Evolutionary conservation across 92 coral and sea anemone species (phyloP).

Genomic region (Heteractis magnifica): DNA sequence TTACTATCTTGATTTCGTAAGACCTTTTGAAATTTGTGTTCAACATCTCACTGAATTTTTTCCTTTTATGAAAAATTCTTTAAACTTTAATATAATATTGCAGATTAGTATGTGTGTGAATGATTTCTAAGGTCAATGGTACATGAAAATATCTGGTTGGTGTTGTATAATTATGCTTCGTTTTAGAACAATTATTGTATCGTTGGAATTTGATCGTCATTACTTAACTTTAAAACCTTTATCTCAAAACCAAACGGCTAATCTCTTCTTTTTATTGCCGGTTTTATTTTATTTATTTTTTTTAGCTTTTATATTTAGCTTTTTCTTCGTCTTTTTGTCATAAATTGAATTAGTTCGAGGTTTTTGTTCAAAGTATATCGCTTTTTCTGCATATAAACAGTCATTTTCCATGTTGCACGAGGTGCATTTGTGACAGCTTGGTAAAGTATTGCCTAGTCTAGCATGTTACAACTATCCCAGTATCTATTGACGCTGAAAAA

Average conservation of each 20-base stretch:
- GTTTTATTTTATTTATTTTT: background rate
- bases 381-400: constrained; percentile 7
- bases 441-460: background rate
- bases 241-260: background rate
- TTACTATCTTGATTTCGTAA: background rate
- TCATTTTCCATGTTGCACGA: background rate
- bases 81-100: too few relatives aligned
- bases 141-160: too few relatives aligned
- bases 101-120: too few relatives aligned
- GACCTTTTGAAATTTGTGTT: too few relatives aligned
- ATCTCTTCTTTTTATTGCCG: background rate
- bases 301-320: background rate
- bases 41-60: too few relatives aligned
- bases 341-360: background rate
- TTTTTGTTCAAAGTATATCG: constrained; percentile 20
- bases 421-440: constrained; percentile 14
- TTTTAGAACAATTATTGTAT: too few relatives aligned
- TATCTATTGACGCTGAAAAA: background rate
- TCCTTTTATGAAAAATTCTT: too few relatives aligned
- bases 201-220: too few relatives aligned
- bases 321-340: background rate
- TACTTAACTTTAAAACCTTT: background rate
- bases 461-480: background rate
- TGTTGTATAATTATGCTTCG: too few relatives aligned
- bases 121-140: too few relatives aligned